Base-by-base conservation (phyloP, 2,888 invertebrate genomes). In the Latrodectus elegans region DNA sequence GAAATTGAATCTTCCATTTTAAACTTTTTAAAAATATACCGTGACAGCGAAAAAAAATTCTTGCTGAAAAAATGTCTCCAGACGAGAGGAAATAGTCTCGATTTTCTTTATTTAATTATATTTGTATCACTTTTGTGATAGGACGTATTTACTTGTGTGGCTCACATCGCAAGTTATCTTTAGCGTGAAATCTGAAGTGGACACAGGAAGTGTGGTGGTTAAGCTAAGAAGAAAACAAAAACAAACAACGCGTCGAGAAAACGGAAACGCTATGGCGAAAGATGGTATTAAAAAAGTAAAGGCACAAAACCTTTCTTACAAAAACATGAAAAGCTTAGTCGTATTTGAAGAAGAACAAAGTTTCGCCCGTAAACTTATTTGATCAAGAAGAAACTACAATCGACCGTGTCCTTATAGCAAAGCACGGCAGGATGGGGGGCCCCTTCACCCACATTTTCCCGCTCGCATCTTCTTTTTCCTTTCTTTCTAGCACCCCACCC, bases 311-410 rank as follows among this genome's bases (percentile, higher is more conserved):
- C 83, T 71, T 83, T 75, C 49, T 68, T 75, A 38, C 65, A 83
- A 78, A 88, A 83, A 84, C 83, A 84, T 79, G 84, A 84, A 88
- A 84, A 88, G 79, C 88, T 84, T 72, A 88, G 87, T 84, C 79
- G 83, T 76, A 84, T 88, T 84, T 84, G 83, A 88, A 88, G 79
- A 88, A 88, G 83, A 88, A 88, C 88, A 88, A 88, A 88, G 88
- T 88, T 88, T 84, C 75, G 88, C 79, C 84, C 88, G 84, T 88
- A 88, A 88, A 88, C 88, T 88, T 88, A 88, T 88, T 88, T 88
- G 88, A 88, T 88, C 88, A 84, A 88, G 88, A 80, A 88, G 88
- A 88, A 88, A 88, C 88, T 88, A 88, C 81, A 84, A 88, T 88
- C 88, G 88, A 88, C 88, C 88, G 79, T 88, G 88, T 88, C 88